These are phyloP conservation scores for Brevipalpus yothersi DNA, from an alignment of 1,140 invertebrate species.

Conservation along the genomic window DNA sequence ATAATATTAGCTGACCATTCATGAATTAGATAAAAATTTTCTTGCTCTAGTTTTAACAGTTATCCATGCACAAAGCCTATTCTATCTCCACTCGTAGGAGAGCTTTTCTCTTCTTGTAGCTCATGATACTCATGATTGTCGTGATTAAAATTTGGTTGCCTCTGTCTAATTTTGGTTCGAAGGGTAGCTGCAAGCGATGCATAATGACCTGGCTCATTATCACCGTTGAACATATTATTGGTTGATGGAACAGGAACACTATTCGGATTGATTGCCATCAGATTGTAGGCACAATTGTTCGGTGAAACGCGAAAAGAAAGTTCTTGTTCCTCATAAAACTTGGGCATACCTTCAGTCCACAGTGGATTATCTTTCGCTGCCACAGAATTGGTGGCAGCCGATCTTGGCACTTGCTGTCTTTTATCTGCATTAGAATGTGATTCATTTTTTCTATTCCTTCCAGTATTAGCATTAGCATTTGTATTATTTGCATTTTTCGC, in stretches of 20 bases:
- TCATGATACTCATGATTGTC: background rate
- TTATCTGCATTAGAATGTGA: background rate
- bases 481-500: background rate
- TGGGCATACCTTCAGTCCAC: background rate
- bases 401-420: background rate
- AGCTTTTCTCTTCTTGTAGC: background rate
- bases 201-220: background rate
- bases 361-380: background rate
- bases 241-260: background rate
- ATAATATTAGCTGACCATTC: no score
- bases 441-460: background rate
- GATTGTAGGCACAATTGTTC: background rate
- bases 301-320: background rate
- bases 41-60: no score
- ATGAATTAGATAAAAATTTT: no score
- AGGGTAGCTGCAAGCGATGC: background rate
- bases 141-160: background rate
- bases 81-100: no score
- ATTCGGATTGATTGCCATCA: background rate
- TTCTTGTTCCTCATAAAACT: constrained; percentile 3
- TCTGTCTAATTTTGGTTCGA: background rate
- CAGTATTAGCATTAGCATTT: background rate
- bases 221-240: background rate
- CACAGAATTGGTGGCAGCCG: no score
- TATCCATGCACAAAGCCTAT: no score